Evolutionary conservation across 2,888 invertebrate species (phyloP), one percentile per base, ranked within the genome.

Genomic region (Cinara cedri): DNA sequence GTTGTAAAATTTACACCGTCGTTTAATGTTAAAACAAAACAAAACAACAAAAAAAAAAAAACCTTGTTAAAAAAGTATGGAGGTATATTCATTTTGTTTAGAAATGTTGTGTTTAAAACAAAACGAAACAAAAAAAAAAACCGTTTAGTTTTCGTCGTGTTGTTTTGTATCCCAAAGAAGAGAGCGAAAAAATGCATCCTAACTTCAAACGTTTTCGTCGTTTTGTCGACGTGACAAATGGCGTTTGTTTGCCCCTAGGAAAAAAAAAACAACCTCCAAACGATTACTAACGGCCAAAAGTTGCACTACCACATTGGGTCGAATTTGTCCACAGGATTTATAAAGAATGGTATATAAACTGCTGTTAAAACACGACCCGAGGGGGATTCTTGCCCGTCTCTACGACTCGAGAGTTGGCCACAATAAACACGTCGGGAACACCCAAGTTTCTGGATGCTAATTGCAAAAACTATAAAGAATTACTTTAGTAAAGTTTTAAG

Each of bases 221-320:
- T 76, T 76, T 68, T 78, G 78, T 70, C 78, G 70, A 70, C 78
- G 70, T 78, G 78, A 78, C 70, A 78, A 78, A 78, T 78, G 68
- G 78, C 70, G 62, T 70, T 78, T 62, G 78, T 78, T 70, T 70
- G 78, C 46, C 60, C 49, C 60, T 57, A 51, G 78, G 54, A 65
- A 70, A 68, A 72, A 34, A 70, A 63, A 57, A 78, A 57, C 34
- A 68, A 34, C 60, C 60, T 70, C 70, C 54, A 70, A 78, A 78
- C 78, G 78, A 78, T 70, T 78, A 78, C 70, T 78, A 78, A 78
- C 78, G 78, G 57, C 78, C 70, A 70, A 70, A 70, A 78, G 78
- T 78, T 70, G 70, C 49, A 34, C 60, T 49, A 70, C 51, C 49
- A 51, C 76, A 78, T 78, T 62, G 60, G 78, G 49, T 70, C 34